phyloP scores from a whole-genome alignment of 2,113 vertebrate species.

The Eonycteris spelaea region DNA sequence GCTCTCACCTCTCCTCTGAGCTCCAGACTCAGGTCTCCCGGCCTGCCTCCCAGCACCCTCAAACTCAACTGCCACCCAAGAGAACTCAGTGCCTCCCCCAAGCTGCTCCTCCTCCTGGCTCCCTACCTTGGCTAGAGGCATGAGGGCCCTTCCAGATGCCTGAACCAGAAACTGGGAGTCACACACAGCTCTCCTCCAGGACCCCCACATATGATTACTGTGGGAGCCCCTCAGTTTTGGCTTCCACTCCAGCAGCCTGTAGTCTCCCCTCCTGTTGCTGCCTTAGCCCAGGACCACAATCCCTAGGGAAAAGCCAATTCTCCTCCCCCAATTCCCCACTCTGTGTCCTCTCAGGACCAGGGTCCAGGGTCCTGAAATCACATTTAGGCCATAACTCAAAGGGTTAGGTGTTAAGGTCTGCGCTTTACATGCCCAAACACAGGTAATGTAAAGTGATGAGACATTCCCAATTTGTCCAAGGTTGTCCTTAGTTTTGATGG shows the following conservation, averaged over 20 bases:
- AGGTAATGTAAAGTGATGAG: neutral
- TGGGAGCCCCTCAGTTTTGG: neutral
- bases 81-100: neutral
- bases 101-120: neutral
- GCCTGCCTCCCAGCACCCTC: too few species aligned
- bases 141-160: neutral
- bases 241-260: fast-evolving
- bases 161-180: neutral
- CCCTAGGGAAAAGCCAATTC: neutral
- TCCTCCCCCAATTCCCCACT: neutral
- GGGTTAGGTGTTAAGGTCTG: neutral
- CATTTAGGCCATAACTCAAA: neutral
- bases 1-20: neutral
- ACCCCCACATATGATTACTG: neutral
- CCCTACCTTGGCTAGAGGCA: neutral
- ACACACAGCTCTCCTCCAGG: neutral
- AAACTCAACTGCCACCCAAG: neutral
- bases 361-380: neutral
- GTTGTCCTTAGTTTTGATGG: neutral
- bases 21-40: neutral
- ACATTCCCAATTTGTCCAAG: neutral
- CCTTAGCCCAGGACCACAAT: neutral
- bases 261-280: neutral
- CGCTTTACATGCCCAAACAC: neutral
- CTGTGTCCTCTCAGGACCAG: neutral